Conservation (phyloP, 2,888 invertebrate species). For the Drosophila atripex region DNA sequence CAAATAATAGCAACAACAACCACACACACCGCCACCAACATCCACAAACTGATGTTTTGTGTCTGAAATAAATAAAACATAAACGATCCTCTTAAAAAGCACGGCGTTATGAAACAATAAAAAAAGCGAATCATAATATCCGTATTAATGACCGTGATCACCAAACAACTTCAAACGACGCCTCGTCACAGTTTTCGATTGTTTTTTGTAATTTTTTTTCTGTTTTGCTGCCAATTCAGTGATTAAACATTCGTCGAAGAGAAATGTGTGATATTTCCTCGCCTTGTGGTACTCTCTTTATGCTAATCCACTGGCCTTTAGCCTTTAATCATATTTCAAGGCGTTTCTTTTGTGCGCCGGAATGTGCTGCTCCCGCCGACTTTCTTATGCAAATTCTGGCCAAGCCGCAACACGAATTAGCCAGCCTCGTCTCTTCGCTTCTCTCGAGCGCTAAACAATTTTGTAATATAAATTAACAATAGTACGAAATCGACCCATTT, state of each 20-base stretch:
- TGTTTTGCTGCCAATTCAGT: slow-evolving; percentile 22
- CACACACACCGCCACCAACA: slow-evolving; percentile 37
- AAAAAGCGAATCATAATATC: slow-evolving; percentile 66
- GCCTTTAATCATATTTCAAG: slow-evolving; percentile 6
- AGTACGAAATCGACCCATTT: neutral
- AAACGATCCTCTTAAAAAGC: slow-evolving; percentile 46
- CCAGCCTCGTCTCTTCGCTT: neutral
- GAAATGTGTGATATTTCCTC: slow-evolving; percentile 23
- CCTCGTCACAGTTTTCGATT: slow-evolving; percentile 11
- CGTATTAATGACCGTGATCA: slow-evolving; percentile 48
- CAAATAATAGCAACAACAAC: neutral
- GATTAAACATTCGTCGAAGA: slow-evolving; percentile 25
- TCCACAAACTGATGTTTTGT: slow-evolving; percentile 51
- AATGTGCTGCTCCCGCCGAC: slow-evolving; percentile 1
- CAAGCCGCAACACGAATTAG: neutral
- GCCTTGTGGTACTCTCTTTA: slow-evolving; percentile 8
- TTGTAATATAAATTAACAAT: neutral
- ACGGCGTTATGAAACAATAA: slow-evolving; percentile 72
- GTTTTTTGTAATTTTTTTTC: slow-evolving; percentile 19
- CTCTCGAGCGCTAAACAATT: neutral
- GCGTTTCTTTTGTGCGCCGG: slow-evolving; percentile 3
- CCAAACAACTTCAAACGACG: slow-evolving; percentile 32
- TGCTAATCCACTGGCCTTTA: slow-evolving; percentile 5
- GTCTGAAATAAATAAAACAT: slow-evolving; percentile 58
- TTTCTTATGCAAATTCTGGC: slow-evolving; percentile 10